Conservation (phyloP, 2,888 invertebrate species). For the Dasysyrphus tricinctus region DNA sequence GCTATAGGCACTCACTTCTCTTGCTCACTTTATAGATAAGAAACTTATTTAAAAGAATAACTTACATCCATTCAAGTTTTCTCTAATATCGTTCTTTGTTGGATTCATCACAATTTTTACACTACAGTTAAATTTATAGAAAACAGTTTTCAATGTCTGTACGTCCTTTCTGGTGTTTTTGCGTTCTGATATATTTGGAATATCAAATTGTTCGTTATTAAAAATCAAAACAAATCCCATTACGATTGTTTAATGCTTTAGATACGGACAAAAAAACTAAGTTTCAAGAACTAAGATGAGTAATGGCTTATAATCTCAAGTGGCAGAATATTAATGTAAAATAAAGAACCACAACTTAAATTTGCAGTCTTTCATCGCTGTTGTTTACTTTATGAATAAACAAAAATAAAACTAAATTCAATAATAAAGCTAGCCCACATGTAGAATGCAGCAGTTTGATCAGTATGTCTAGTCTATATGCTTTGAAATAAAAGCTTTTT, state of each 20-base stretch:
- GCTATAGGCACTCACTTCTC: not conserved
- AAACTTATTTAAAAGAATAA: too few species aligned
- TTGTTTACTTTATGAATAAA: not conserved
- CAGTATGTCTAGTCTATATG: too few species aligned
- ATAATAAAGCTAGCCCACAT: too few species aligned
- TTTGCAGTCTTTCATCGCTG: not conserved
- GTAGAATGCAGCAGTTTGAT: too few species aligned
- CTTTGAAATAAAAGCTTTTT: too few species aligned
- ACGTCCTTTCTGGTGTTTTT: constrained; percentile 18
- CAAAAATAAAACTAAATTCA: too few species aligned
- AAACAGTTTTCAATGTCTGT: not conserved
- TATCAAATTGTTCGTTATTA: constrained; percentile 39
- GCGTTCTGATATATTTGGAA: constrained; percentile 5
- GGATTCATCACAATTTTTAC: constrained; percentile 7
- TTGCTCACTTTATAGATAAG: not conserved
- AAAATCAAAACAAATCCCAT: constrained; percentile 40
- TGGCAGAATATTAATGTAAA: too few species aligned
- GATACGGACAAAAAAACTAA: not conserved
- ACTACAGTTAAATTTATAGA: constrained; percentile 16
- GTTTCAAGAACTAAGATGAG: not conserved
- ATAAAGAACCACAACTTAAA: not conserved
- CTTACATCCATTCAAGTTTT: constrained; percentile 24
- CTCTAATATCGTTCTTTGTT: constrained; percentile 2
- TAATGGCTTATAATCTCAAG: not conserved
- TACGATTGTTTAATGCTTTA: not conserved